Evolutionary conservation across 2,888 invertebrate genomes (phyloP).

Genomic region (Rhingia campestris): DNA sequence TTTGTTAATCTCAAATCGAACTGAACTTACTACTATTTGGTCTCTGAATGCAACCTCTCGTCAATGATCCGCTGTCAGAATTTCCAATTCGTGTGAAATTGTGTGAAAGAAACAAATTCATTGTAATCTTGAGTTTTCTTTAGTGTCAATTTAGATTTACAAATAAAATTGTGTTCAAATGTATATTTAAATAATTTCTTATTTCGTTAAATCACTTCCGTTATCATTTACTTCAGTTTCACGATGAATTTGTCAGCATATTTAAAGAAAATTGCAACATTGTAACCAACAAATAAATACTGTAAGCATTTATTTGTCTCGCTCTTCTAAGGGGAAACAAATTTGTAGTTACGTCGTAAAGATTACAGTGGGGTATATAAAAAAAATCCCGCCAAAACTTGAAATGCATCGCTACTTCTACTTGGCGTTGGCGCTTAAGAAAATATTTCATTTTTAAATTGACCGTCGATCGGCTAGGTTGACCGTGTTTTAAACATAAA

Average conservation of each 20-base stretch:
- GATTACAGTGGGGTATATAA: conserved; percentile 47
- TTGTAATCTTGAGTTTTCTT: no score
- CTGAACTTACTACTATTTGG: no score
- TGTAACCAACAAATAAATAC: not conserved
- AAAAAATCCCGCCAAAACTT: conserved; percentile 56
- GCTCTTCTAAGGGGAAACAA: not conserved
- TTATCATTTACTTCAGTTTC: not conserved
- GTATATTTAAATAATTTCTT: not conserved
- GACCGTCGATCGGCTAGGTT: conserved; percentile 58
- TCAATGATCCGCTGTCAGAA: no score
- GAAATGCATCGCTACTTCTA: conserved; percentile 11
- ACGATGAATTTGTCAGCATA: not conserved
- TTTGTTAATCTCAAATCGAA: no score
- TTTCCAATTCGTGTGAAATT: no score
- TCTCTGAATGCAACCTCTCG: no score
- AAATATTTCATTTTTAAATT: conserved; percentile 43
- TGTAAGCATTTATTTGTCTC: conserved; percentile 28
- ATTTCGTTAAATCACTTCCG: not conserved
- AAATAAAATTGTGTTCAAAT: not conserved
- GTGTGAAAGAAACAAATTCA: no score
- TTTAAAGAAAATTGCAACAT: not conserved
- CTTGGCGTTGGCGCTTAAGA: conserved; percentile 26
- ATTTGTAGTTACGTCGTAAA: not conserved
- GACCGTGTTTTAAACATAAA: conserved; percentile 10
- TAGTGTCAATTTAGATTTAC: not conserved